phyloP scores from a whole-genome alignment of 2,888 invertebrate species.

The Diarsia mendica region DNA sequence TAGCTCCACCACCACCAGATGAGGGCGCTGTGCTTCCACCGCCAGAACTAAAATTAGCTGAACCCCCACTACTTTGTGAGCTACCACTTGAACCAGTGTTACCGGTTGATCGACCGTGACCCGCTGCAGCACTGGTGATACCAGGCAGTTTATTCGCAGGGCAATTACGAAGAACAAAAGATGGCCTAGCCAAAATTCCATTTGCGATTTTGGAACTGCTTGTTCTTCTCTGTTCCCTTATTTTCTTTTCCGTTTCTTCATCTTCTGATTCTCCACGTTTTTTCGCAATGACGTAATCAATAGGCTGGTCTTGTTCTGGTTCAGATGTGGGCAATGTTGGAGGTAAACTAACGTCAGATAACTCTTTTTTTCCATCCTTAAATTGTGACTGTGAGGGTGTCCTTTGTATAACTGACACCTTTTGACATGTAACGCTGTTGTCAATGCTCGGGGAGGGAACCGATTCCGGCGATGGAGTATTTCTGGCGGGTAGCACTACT shows the following conservation, averaged over 20 bases:
- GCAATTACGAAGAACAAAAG: constrained; percentile 89
- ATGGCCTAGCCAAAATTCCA: constrained; percentile 88
- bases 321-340: constrained; percentile 88
- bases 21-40: constrained; percentile 90
- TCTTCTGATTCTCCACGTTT: constrained; percentile 93
- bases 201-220: constrained; percentile 92
- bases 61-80: constrained; percentile 88
- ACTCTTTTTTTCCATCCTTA: constrained; percentile 86
- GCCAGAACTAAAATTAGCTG: constrained; percentile 89
- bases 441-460: constrained; percentile 92
- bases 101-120: constrained; percentile 93
- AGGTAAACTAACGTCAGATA: constrained; percentile 88
- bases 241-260: constrained; percentile 92
- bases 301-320: constrained; percentile 96
- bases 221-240: constrained; percentile 92
- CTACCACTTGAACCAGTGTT: constrained; percentile 89
- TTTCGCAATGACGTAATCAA: constrained; percentile 96
- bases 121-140: constrained; percentile 94
- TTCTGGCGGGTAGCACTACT: constrained; percentile 89
- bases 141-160: constrained; percentile 91
- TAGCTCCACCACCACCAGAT: constrained; percentile 91
- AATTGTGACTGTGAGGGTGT: constrained; percentile 91
- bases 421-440: constrained; percentile 92
- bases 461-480: constrained; percentile 88
- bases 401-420: constrained; percentile 95